Conservation (phyloP, 2,888 invertebrate genomes). For the Philopedon plagiatum region DNA sequence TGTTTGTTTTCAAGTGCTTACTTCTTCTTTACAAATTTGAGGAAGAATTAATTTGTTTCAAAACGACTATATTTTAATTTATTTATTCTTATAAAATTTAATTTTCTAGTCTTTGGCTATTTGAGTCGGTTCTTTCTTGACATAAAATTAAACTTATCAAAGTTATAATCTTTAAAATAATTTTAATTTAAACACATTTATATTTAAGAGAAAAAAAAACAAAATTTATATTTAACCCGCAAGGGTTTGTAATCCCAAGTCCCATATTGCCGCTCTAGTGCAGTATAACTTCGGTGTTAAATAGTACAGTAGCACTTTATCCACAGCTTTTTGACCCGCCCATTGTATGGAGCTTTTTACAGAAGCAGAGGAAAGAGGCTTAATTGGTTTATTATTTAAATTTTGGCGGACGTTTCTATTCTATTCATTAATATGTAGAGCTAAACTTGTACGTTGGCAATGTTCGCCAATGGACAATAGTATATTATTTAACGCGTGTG, state of each 20-base stretch:
- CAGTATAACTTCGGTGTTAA: not conserved
- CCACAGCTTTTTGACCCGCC: not conserved
- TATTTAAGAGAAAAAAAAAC: not conserved
- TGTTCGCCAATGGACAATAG: too few relatives aligned
- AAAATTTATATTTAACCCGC: not conserved
- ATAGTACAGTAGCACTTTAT: constrained; percentile 5
- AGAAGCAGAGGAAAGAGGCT: not conserved
- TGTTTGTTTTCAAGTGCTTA: too few relatives aligned
- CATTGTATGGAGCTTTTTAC: not conserved
- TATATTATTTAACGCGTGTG: too few relatives aligned
- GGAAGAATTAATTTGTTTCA: too few relatives aligned
- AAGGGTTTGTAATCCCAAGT: not conserved
- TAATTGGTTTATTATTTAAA: not conserved
- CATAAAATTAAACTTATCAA: too few relatives aligned
- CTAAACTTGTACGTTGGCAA: too few relatives aligned
- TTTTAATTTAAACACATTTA: not conserved
- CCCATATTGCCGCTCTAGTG: not conserved
- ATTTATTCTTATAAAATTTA: too few relatives aligned
- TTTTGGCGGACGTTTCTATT: not conserved
- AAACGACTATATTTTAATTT: too few relatives aligned
- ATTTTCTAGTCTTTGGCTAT: too few relatives aligned
- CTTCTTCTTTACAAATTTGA: too few relatives aligned
- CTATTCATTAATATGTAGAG: not conserved
- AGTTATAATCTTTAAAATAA: not conserved
- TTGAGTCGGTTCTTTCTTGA: too few relatives aligned